Conservation (phyloP, 53 echinoderm and acorn worm species). For the Actinopyga echinites region DNA sequence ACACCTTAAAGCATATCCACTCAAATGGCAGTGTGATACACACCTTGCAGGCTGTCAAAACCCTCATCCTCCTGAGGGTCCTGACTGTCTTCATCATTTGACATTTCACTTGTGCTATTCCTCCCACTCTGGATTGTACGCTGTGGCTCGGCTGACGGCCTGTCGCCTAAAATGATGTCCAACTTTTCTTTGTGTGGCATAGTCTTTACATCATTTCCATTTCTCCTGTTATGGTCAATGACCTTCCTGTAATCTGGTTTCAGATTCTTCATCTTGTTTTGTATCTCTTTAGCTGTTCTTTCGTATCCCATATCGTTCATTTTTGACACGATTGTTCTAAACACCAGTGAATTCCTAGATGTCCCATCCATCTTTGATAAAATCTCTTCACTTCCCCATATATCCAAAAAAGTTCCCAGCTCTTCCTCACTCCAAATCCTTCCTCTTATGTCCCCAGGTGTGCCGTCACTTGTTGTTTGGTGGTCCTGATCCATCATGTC, state of each 20-base stretch:
- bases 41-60: too few relatives aligned
- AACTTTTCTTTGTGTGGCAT: conserved; percentile 28
- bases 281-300: conserved; percentile 37
- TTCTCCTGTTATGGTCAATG: conserved; percentile 31
- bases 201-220: conserved; percentile 6
- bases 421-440: conserved; percentile 16
- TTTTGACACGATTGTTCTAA: conserved; percentile 4
- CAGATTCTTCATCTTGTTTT: conserved; percentile 49
- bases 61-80: too few relatives aligned
- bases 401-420: conserved; percentile 22
- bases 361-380: conserved; percentile 13
- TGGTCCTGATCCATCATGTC: conserved; percentile 5
- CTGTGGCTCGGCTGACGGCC: conserved; percentile 27
- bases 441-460: conserved; percentile 11
- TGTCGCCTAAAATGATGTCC: conserved; percentile 31
- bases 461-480: conserved; percentile 5
- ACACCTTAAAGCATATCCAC: too few relatives aligned
- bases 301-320: conserved; percentile 28
- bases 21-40: too few relatives aligned
- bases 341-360: background rate
- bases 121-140: too few relatives aligned
- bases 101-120: too few relatives aligned
- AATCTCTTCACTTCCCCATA: conserved; percentile 32
- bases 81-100: too few relatives aligned
- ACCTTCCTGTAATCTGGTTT: conserved; percentile 38